Evolutionary conservation across 2,888 invertebrate genomes (phyloP).

Genomic region (Abscondita cerata): DNA sequence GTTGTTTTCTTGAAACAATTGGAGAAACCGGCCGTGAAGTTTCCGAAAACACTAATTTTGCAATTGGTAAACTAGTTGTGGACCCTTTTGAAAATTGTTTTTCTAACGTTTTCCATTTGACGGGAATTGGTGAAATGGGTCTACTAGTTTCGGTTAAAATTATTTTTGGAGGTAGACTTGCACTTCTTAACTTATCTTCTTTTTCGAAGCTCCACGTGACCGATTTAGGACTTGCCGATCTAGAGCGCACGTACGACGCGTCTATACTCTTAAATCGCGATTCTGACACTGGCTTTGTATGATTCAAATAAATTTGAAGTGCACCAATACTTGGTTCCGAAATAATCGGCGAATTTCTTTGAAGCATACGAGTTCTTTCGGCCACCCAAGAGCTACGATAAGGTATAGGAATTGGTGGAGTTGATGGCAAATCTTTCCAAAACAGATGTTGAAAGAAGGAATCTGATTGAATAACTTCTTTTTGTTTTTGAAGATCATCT

Average conservation of each 20-base stretch:
- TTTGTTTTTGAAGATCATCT: constrained; percentile 65
- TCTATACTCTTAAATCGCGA: constrained; percentile 76
- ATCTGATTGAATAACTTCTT: constrained; percentile 67
- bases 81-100: neutral
- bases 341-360: constrained; percentile 50
- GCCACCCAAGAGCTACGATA: constrained; percentile 65
- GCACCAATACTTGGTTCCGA: constrained; percentile 65
- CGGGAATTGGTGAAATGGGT: constrained; percentile 56
- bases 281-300: constrained; percentile 74
- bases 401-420: constrained; percentile 51
- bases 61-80: too few relatives aligned
- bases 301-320: constrained; percentile 69
- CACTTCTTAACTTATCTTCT: constrained; percentile 55
- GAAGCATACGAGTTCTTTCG: constrained; percentile 74
- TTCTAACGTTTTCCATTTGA: neutral
- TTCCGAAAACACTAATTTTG: constrained; percentile 38
- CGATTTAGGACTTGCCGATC: constrained; percentile 65
- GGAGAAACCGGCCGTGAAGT: constrained; percentile 35
- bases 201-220: constrained; percentile 62
- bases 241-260: constrained; percentile 59
- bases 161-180: constrained; percentile 61
- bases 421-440: constrained; percentile 61
- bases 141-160: constrained; percentile 61
- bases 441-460: constrained; percentile 77
- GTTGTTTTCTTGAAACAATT: neutral